Evolutionary conservation across 2,113 vertebrate genomes (phyloP).

Genomic region (Periophthalmus modestus): DNA sequence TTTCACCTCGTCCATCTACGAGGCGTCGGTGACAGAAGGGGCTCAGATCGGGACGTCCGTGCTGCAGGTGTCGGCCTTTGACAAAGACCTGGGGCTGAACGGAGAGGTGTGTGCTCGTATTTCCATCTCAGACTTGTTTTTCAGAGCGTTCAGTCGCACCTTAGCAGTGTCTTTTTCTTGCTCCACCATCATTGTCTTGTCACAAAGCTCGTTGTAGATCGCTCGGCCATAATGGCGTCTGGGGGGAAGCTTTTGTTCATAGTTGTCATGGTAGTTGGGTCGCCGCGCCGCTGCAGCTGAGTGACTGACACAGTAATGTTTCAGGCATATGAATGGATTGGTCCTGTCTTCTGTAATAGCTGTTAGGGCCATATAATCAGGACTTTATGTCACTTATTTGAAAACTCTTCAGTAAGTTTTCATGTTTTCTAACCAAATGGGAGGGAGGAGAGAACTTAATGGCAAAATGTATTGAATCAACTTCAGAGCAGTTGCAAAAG

Average conservation of each 20-base stretch:
- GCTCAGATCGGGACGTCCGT: conserved; percentile 80
- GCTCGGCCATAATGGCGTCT: conserved; percentile 8
- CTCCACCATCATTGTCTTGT: conserved; percentile 5
- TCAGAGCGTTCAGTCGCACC: conserved; percentile 4
- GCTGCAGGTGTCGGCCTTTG: conserved; percentile 84
- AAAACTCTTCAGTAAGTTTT: conserved; percentile 7
- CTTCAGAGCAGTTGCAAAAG: too few relatives aligned
- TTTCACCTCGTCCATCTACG: conserved; percentile 90
- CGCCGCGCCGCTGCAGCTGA: conserved; percentile 13
- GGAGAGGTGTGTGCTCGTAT: conserved; percentile 77
- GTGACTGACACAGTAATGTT: conserved; percentile 29
- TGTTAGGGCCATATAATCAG: conserved; percentile 1
- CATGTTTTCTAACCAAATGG: too few relatives aligned
- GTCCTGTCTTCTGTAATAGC: conserved; percentile 20
- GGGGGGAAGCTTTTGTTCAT: conserved; percentile 21
- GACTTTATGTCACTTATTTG: conserved; percentile 36
- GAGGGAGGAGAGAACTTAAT: too few relatives aligned
- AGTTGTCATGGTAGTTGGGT: background rate
- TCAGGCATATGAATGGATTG: conserved; percentile 27
- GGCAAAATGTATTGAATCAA: too few relatives aligned
- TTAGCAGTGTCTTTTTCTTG: conserved; percentile 7
- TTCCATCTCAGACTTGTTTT: conserved; percentile 13
- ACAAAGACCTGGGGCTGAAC: conserved; percentile 86
- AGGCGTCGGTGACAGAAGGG: conserved; percentile 85
- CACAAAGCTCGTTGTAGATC: conserved; percentile 15